A percentile compares a stretch with the other conserved stretches of the same genome.
Conservation (phyloP, 23 tunicate genomes). For the Ascidia mentula region DNA sequence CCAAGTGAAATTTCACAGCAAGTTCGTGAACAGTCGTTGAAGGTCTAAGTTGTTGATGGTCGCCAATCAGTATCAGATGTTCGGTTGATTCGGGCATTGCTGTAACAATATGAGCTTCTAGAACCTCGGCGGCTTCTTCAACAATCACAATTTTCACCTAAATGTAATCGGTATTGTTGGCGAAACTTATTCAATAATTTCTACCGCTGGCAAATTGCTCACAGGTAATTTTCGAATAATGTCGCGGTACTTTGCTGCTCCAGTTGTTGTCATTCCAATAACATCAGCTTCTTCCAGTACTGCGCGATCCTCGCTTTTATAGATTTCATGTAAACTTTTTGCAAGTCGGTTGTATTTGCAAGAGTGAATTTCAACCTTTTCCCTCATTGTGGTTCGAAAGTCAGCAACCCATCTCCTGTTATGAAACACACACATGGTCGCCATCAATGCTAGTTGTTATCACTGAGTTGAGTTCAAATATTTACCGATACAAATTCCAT, state of each 20-base stretch:
- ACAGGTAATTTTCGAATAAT: conserved; percentile 48
- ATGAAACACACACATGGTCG: too few relatives aligned
- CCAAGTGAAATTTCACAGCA: conserved; percentile 65
- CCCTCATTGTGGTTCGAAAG: conserved; percentile 18
- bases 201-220: too few relatives aligned
- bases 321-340: conserved; percentile 29
- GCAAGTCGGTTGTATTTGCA: conserved; percentile 57
- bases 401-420: conserved; percentile 68
- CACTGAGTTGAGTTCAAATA: too few relatives aligned
- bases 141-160: conserved; percentile 59
- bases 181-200: background rate
- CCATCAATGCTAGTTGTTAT: too few relatives aligned
- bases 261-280: conserved; percentile 85
- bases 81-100: conserved; percentile 77
- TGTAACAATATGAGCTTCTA: conserved; percentile 90
- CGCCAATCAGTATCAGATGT: conserved; percentile 90
- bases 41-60: conserved; percentile 92
- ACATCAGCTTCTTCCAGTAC: conserved; percentile 61
- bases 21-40: conserved; percentile 82
- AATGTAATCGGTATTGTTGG: background rate
- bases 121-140: conserved; percentile 95
- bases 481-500: conserved; percentile 63
- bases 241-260: conserved; percentile 85
- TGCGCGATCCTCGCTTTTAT: conserved; percentile 33
- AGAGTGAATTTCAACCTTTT: background rate